A percentile compares a stretch with the other conserved stretches of the same genome.
Conservation (phyloP, 2,888 invertebrate species). For the Caenorhabditis japonica region DNA sequence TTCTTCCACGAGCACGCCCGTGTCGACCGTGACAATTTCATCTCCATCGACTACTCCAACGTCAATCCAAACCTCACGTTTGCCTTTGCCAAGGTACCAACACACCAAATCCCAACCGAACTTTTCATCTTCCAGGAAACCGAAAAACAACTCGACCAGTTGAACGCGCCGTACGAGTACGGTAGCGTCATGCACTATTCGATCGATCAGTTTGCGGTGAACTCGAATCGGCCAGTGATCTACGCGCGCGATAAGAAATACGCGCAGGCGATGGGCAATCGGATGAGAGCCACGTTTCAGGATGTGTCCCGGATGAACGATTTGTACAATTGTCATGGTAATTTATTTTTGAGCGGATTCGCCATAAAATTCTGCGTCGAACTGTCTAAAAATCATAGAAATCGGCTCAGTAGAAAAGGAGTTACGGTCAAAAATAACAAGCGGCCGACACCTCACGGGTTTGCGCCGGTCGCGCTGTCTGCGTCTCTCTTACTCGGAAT, state of each 20-base stretch:
- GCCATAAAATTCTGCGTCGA: too few species aligned
- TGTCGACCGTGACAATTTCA: conserved; percentile 58
- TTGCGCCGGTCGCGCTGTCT: too few species aligned
- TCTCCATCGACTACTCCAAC: conserved; percentile 55
- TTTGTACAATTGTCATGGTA: conserved; percentile 58
- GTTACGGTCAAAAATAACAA: too few species aligned
- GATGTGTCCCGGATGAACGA: conserved; percentile 60
- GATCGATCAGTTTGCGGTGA: conserved; percentile 51
- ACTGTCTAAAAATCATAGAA: too few species aligned
- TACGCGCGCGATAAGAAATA: conserved; percentile 49
- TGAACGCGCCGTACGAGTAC: conserved; percentile 57
- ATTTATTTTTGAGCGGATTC: too few species aligned
- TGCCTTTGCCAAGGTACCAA: conserved; percentile 52
- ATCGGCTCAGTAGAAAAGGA: too few species aligned
- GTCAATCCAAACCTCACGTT: conserved; percentile 48
- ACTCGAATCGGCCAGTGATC: conserved; percentile 52
- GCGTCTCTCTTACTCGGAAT: too few species aligned
- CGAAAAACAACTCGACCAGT: conserved; percentile 45
- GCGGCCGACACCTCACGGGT: too few species aligned
- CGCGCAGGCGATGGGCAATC: conserved; percentile 58
- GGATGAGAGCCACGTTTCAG: conserved; percentile 61
- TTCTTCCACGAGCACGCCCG: conserved; percentile 65
- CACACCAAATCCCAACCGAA: too few species aligned
- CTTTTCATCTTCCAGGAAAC: conserved; percentile 34
- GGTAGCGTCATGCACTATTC: conserved; percentile 67